Base-by-base conservation (phyloP, 2,888 invertebrate genomes). In the Chaetogeoica ovagalla region DNA sequence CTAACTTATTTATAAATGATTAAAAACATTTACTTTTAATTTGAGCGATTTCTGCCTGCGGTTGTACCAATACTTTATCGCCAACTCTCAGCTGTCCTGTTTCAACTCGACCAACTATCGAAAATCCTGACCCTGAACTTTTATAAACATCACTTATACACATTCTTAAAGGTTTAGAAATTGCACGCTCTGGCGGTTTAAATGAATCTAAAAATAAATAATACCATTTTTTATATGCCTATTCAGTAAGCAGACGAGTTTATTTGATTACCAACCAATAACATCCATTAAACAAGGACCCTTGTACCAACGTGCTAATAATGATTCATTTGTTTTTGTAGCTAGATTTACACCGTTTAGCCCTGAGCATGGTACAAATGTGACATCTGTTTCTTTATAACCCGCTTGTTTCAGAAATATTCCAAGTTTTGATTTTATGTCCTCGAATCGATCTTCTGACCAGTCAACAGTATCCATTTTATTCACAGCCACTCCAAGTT, bases 401-500 rank as follows among this genome's bases (percentile, higher is more conserved):
- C 97, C 97, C 23, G 94, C 96, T 87, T 95, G 95, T 86, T 94
- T 96, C 39, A 98, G 87, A 85, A 97, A 96, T 15, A 88, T 86
- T 84, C 91, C 92, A 69, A 98, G 88, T 86, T 95, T 96, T 76
- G 89, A 89, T 0, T 90, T 90, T 82, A 99, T 96, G 85, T 98
- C 96, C 84, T 93, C 90, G 86, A 96, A 99, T 83, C 99, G 90
- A 11, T 93, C 92, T 85, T 94, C 89, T 2, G 93, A 93, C 98
- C 99, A 99, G 79, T 92, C 91, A 0, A 94, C 94, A 0, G 97
- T 98, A 85, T 99, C 99, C 86, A 99, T 88, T 88, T 99, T 99
- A 86, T 99, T 99, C 23, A 99, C 91, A 55, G 95, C 97, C 1
- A 99, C 97, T 21, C 95, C 94, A 62, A 99, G 86, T 87, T 98